Evolutionary conservation across 2,113 vertebrate genomes (phyloP), one percentile per base, ranked within the genome.

Genomic region (Arenaria interpres): DNA sequence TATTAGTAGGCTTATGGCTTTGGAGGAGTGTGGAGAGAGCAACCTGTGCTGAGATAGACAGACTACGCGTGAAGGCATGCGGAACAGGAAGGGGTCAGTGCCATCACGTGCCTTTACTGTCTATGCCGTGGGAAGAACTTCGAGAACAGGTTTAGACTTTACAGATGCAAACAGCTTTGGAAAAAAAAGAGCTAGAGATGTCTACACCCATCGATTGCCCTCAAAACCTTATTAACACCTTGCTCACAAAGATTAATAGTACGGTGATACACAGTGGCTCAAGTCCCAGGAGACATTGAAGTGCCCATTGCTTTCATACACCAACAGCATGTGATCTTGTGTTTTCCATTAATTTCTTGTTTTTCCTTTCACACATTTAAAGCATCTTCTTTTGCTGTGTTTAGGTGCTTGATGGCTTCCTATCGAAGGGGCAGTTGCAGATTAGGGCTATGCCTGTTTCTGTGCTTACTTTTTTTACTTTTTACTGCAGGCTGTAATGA

Each of bases 61-160:
- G 27, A 7, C 17, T 45, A 7, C 1, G 2, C 9, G 1, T 0
- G 21, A 89, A 8, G 22, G 23, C 69, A 10, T 27, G 18, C 7
- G 24, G 43, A 43, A 54, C 41, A 87, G 72, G 21, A 41, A 68
- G 23, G 14, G 53, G 22, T 32, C 24, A 7, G 37, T 66, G 43
- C 46, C 27, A 43, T 62, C 22, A 4, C 0, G 2, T 33, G 27
- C 13, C 60, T 45, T 62, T 77, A 37, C 50, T 77, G 6, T 33
- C 67, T 64, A 13, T 2, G 3, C 64, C 8, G 10, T 24, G 27
- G 63, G 7, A 81, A 46, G 14, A 68, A 51, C 23, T 88, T 76
- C 27, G 25, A 23, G 43, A 68, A 25, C 4, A 66, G 15, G 17
- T 32, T 86, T 71, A n/a, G 63, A 37, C 15, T 87, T 83, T 32